Evolutionary conservation across 2,113 vertebrate genomes (phyloP), one percentile per base, ranked within the genome.

Genomic region (Zosterops japonicus): DNA sequence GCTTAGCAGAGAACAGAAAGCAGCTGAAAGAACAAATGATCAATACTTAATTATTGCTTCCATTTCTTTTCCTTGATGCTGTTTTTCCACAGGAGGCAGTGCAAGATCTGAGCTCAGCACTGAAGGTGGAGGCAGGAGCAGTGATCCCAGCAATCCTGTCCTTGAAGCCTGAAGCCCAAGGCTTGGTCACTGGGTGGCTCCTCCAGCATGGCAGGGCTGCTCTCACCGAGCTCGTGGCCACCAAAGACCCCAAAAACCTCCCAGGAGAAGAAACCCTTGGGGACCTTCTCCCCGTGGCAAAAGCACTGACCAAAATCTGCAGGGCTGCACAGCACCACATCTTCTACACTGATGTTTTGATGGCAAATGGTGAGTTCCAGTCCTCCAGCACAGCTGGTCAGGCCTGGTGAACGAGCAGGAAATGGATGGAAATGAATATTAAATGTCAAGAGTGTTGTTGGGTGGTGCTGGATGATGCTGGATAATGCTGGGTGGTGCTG

Each of bases 271-370:
- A 98, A 72, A 95, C 96, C 16, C 87, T 98, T 12, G 60, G 87
- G 60, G 98, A 98, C 47, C 98, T 98, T 41, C 98, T 98, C 50
- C 44, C 97, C 2, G 92, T 98, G 11, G 97, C 97, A 65, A 95
- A 97, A 89, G 96, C 98, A 4, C 97, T 99, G 70, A 91, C 98
- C 95, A 97, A 96, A 86, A 97, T 98, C 4, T 96, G 98, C 60
- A 94, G 82, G 59, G 90, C 92, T 83, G 97, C 97, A 28, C 97
- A 96, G 10, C 97, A 98, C 95, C 98, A 98, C 94, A 71, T 99
- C 49, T 97, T 99, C 42, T 98, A 98, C 49, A 91, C 97, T 5
- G 99, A 99, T 61, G 96, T 95, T 55, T 93, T 99, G n/a, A 96
- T 98, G 41, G 98, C 98, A 10, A 95, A 95, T 95, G 99, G 99